These are phyloP conservation scores for Thera britannica DNA, from an alignment of 2,888 invertebrate species.

Conservation along the genomic window DNA sequence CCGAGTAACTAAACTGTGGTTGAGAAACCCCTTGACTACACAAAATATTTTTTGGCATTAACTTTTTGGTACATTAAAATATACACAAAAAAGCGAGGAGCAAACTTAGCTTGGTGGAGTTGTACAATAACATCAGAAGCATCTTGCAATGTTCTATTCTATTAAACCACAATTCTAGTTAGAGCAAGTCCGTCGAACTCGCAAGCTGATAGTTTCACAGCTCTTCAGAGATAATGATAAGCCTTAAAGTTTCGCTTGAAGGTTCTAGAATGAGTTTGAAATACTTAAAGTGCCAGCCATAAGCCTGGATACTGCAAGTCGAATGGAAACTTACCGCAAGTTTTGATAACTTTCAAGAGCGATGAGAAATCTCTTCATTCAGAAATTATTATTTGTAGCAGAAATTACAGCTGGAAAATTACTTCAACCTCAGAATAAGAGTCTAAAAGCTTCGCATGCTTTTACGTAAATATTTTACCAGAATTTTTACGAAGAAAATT, in stretches of 20 bases:
- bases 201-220: constrained; percentile 36
- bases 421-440: constrained; percentile 4
- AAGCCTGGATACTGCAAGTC: constrained; percentile 42
- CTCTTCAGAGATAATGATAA: constrained; percentile 43
- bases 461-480: constrained; percentile 19
- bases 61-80: background rate
- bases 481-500: constrained; percentile 27
- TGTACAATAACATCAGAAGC: background rate
- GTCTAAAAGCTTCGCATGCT: constrained; percentile 19
- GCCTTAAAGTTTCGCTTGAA: constrained; percentile 43
- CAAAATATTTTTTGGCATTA: too few relatives aligned
- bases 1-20: background rate
- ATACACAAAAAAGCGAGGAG: too few relatives aligned
- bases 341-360: constrained; percentile 27
- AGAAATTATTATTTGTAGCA: constrained; percentile 6
- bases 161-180: constrained; percentile 17
- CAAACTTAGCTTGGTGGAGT: background rate
- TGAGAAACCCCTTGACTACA: too few relatives aligned
- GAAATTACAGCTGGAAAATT: constrained; percentile 7
- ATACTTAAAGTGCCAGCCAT: constrained; percentile 48
- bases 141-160: background rate
- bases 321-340: constrained; percentile 32
- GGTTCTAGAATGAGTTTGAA: constrained; percentile 50
- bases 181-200: constrained; percentile 18
- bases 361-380: constrained; percentile 27